Percentiles rank a stretch among this genome's conserved stretches.
Conservation (phyloP, 2,888 invertebrate genomes). For the Anticlea derivata region DNA sequence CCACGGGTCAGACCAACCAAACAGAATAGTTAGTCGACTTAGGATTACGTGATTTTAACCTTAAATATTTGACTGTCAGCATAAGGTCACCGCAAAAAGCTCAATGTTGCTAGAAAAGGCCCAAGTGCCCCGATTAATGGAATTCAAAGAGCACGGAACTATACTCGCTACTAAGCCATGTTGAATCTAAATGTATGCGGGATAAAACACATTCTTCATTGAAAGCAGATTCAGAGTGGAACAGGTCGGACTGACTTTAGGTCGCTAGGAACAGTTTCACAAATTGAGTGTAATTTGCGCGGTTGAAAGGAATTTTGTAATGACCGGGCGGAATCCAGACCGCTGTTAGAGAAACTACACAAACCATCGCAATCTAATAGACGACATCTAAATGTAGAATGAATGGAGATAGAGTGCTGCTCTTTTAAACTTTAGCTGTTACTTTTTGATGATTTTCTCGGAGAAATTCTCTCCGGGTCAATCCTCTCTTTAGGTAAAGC, state of each 20-base stretch:
- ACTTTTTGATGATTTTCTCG: background rate
- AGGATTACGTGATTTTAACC: too few species aligned
- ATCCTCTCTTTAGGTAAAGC: conserved; percentile 11
- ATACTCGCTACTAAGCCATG: too few species aligned
- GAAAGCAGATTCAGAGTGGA: background rate
- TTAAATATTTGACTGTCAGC: too few species aligned
- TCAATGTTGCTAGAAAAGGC: too few species aligned
- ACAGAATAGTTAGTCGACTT: too few species aligned
- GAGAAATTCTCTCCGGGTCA: background rate
- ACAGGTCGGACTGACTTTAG: background rate
- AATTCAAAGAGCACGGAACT: too few species aligned
- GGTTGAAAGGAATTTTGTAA: conserved; percentile 64
- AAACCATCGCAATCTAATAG: conserved; percentile 48
- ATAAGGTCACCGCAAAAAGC: too few species aligned
- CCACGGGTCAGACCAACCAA: too few species aligned
- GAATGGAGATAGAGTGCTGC: conserved; percentile 24
- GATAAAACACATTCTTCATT: background rate
- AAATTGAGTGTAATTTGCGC: conserved; percentile 71
- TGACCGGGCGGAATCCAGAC: conserved; percentile 55
- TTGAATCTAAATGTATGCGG: too few species aligned
- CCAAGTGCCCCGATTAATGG: too few species aligned
- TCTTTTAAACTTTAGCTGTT: conserved; percentile 10
- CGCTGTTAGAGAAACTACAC: conserved; percentile 49
- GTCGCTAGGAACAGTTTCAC: conserved; percentile 55
- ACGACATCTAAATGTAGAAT: conserved; percentile 23